A percentile compares a stretch with the other conserved stretches of the same genome.
Conservation (phyloP, 2,888 invertebrate genomes). For the Drosophila parthenogenetica region DNA sequence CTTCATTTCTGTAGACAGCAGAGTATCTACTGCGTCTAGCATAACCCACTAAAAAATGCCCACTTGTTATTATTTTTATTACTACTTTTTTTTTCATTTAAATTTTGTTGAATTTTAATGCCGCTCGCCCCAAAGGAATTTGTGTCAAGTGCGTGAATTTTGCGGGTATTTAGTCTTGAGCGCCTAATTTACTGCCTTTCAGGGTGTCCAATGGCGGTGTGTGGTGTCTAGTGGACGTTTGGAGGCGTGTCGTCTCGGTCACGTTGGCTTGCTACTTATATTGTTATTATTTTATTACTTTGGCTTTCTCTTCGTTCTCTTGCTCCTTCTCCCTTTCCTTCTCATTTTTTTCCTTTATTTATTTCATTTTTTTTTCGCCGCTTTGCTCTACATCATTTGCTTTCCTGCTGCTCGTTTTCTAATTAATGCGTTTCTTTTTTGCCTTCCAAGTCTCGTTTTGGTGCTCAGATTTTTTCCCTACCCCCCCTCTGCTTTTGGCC, state of each 20-base stretch:
- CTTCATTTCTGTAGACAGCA: too few species aligned
- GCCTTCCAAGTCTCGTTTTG: slow-evolving; percentile 6
- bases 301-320: slow-evolving; percentile 22
- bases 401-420: slow-evolving; percentile 65
- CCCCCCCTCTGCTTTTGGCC: slow-evolving; percentile 2
- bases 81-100: slow-evolving; percentile 1
- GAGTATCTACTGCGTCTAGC: too few species aligned
- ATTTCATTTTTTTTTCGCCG: slow-evolving; percentile 3
- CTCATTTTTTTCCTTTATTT: neutral
- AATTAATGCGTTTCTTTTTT: slow-evolving; percentile 73
- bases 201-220: slow-evolving; percentile 27
- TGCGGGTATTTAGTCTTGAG: slow-evolving; percentile 62
- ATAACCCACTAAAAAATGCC: neutral
- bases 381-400: slow-evolving; percentile 6
- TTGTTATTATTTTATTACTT: slow-evolving; percentile 77
- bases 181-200: slow-evolving; percentile 72
- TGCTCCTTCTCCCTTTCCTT: neutral
- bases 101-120: slow-evolving; percentile 70
- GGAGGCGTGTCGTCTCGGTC: slow-evolving; percentile 60
- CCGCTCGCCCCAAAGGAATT: slow-evolving; percentile 64
- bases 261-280: slow-evolving; percentile 69
- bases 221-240: neutral
- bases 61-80: slow-evolving; percentile 19
- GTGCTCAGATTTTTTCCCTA: neutral
- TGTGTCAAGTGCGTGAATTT: slow-evolving; percentile 80